A percentile compares a stretch with the other conserved stretches of the same genome.
These are phyloP conservation scores for Microctenopoma steveboyesi DNA, from an alignment of 2,797 vertebrate genomes.

Conservation along the genomic window DNA sequence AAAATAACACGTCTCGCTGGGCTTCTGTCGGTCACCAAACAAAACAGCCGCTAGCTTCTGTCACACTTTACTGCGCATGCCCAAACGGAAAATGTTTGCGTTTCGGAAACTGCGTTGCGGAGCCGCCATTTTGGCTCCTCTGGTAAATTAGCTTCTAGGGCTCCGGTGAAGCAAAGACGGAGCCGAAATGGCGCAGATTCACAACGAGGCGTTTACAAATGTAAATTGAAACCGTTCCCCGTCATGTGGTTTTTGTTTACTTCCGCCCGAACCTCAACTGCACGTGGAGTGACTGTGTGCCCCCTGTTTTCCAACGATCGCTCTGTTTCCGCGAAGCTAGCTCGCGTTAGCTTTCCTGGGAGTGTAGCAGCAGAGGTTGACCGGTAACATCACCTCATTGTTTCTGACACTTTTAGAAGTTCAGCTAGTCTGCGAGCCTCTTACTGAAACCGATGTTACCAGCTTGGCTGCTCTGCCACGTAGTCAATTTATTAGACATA, in stretches of 20 bases:
- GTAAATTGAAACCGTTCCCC: background rate
- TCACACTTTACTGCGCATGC: slow-evolving; percentile 77
- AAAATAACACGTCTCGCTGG: background rate
- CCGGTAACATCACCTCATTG: background rate
- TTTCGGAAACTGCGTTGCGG: slow-evolving; percentile 42
- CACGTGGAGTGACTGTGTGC: slow-evolving; percentile 73
- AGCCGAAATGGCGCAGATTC: slow-evolving; percentile 78
- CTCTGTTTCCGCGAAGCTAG: background rate
- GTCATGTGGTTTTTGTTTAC: slow-evolving; percentile 87
- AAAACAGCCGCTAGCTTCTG: slow-evolving; percentile 66
- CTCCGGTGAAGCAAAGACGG: accelerated
- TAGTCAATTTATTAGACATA: no score
- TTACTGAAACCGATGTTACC: background rate
- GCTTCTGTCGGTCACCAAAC: slow-evolving; percentile 54
- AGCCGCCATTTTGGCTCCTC: slow-evolving; percentile 71
- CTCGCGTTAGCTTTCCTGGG: background rate
- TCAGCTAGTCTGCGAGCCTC: background rate
- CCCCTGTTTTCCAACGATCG: background rate
- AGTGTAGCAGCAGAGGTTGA: background rate
- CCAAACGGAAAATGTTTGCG: slow-evolving; percentile 32
- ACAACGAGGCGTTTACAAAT: background rate
- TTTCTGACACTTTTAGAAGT: background rate
- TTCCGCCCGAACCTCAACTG: slow-evolving; percentile 44
- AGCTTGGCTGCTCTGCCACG: no score
- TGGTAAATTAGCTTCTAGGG: accelerated